phyloP scores from a whole-genome alignment of 2,888 invertebrate species.

The Orchestes rusci region DNA sequence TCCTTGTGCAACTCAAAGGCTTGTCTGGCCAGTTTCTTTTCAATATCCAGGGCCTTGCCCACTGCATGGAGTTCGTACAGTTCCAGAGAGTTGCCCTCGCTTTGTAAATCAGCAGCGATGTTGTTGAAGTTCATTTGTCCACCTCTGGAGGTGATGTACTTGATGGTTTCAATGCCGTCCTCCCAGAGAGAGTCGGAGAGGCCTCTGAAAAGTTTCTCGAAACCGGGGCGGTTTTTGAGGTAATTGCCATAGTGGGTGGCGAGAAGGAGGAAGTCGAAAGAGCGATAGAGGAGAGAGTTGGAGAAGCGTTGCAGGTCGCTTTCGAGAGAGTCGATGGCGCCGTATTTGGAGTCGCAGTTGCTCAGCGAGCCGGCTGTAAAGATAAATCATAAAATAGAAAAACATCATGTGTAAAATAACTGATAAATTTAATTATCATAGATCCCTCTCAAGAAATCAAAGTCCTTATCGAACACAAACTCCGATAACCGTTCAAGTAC shows the following conservation, averaged over 20 bases:
- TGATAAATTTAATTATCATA: too few relatives aligned
- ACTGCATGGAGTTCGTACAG: conserved; percentile 63
- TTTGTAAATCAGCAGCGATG: conserved; percentile 33
- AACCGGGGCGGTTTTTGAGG: conserved; percentile 67
- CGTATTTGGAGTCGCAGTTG: conserved; percentile 60
- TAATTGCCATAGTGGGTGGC: conserved; percentile 72
- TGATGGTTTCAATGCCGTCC: conserved; percentile 66
- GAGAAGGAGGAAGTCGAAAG: conserved; percentile 68
- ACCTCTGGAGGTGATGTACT: conserved; percentile 70
- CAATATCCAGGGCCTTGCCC: conserved; percentile 66
- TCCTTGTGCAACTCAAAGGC: conserved; percentile 58
- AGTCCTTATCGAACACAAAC: too few relatives aligned
- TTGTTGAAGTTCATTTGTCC: conserved; percentile 51
- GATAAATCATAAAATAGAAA: not conserved
- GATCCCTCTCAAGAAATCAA: too few relatives aligned
- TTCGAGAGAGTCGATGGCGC: conserved; percentile 49
- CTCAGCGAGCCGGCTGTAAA: conserved; percentile 34
- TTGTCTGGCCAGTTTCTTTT: conserved; percentile 62
- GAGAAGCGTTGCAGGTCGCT: conserved; percentile 50
- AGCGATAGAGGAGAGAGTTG: conserved; percentile 61
- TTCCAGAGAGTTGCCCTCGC: conserved; percentile 38
- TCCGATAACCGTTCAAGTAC: not conserved
- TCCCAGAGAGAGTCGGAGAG: conserved; percentile 70
- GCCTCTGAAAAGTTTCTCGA: conserved; percentile 64
- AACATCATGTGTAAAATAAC: too few relatives aligned